phyloP scores from a whole-genome alignment of 2,797 vertebrate species.

The Austrolebias charrua region DNA sequence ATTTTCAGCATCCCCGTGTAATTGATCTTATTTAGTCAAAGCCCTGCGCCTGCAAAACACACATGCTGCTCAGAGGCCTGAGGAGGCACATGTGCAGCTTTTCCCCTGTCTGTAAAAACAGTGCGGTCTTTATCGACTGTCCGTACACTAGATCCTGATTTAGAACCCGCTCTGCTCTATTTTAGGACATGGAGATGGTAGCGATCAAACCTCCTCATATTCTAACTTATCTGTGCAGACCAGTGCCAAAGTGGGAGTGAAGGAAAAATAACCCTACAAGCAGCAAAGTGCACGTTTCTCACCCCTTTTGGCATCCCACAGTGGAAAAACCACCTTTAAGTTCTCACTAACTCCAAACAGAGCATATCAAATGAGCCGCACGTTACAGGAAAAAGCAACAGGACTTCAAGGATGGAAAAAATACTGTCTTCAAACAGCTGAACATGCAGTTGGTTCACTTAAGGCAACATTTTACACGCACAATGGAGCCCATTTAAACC shows the following conservation, averaged over 20 bases:
- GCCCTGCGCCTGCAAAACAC: conserved; percentile 34
- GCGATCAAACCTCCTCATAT: conserved; percentile 12
- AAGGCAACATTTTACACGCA: no score
- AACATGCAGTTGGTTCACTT: no score
- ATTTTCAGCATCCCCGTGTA: conserved; percentile 18
- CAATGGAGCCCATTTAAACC: no score
- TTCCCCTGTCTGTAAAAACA: conserved; percentile 46
- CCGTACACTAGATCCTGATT: conserved; percentile 44
- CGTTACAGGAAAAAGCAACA: no score
- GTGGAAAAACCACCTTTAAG: conserved; percentile 71
- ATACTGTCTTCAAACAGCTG: no score
- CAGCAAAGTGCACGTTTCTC: conserved; percentile 43
- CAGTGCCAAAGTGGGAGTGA: conserved; percentile 27
- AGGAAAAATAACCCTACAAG: conserved; percentile 50
- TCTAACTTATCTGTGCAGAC: conserved; percentile 18
- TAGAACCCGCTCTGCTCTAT: conserved; percentile 19
- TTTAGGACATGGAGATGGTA: conserved; percentile 21
- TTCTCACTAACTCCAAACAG: conserved; percentile 68
- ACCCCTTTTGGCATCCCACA: conserved; percentile 62
- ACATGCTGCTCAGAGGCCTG: conserved; percentile 44
- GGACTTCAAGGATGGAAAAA: no score
- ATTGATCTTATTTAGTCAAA: conserved; percentile 59
- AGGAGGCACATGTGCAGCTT: conserved; percentile 43
- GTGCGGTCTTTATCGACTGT: conserved; percentile 52
- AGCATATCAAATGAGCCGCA: conserved; percentile 67